Conservation (phyloP, 2,797 vertebrate species). For the Sebastes taczanowskii region DNA sequence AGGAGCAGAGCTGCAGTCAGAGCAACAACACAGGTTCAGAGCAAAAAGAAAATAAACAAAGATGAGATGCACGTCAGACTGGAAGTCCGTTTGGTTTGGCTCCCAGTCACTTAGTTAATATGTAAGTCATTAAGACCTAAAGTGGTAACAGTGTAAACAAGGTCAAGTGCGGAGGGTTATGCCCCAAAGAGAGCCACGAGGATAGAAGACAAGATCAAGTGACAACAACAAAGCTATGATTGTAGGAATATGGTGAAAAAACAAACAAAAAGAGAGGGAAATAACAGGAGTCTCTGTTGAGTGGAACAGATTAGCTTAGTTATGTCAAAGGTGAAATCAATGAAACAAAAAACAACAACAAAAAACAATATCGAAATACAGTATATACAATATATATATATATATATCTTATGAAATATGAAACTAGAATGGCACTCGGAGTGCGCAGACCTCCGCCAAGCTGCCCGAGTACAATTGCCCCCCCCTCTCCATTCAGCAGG, state of each 20-base stretch:
- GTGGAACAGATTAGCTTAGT: not conserved
- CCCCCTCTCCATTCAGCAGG: too few relatives aligned
- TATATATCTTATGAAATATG: too few relatives aligned
- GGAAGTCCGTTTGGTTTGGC: not conserved
- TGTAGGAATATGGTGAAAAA: not conserved
- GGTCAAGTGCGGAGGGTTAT: not conserved
- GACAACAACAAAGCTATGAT: not conserved
- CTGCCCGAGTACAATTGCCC: too few relatives aligned
- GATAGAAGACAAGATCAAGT: conserved; percentile 32
- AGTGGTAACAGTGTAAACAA: conserved; percentile 26
- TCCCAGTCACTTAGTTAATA: conserved; percentile 35
- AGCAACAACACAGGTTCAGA: not conserved
- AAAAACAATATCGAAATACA: too few relatives aligned
- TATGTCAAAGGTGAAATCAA: not conserved
- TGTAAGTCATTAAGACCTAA: conserved; percentile 35
- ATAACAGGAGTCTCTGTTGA: not conserved
- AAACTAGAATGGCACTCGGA: too few relatives aligned
- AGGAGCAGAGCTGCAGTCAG: conserved; percentile 21
- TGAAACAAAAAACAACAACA: too few relatives aligned
- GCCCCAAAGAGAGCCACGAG: not conserved
- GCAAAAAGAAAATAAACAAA: not conserved
- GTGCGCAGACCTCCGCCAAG: too few relatives aligned
- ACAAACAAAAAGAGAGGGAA: not conserved
- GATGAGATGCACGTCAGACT: not conserved
- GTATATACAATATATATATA: too few relatives aligned